phyloP scores from a whole-genome alignment of 2,113 vertebrate genomes.

The Mustelus asterias region DNA sequence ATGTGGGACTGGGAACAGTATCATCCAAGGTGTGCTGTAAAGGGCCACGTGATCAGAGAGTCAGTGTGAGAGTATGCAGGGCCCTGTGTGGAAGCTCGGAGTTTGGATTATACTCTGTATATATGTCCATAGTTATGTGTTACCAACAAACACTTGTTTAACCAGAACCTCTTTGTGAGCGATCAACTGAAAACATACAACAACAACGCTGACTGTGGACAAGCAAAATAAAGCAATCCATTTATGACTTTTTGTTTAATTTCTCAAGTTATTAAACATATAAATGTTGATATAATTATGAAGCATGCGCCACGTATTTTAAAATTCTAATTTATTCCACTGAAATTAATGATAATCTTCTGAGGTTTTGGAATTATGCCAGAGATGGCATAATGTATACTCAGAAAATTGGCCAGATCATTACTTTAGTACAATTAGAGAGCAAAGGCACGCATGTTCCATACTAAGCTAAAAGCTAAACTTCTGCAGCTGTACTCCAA shows the following conservation, averaged over 20 bases:
- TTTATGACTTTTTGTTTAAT: neutral
- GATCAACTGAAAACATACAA: neutral
- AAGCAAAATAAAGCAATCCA: neutral
- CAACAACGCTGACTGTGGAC: neutral
- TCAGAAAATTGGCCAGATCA: neutral
- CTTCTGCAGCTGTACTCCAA: neutral
- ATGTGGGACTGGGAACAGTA: too few relatives aligned
- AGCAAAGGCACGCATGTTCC: neutral
- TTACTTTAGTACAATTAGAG: neutral
- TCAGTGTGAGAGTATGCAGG: too few relatives aligned
- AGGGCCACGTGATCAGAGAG: too few relatives aligned
- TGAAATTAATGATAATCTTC: neutral
- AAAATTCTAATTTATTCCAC: neutral
- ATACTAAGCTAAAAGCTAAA: neutral
- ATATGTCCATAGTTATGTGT: too few relatives aligned
- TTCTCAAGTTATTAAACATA: neutral
- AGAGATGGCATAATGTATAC: too few relatives aligned
- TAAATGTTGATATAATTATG: neutral
- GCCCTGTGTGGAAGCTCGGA: too few relatives aligned
- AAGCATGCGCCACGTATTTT: neutral
- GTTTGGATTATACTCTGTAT: too few relatives aligned
- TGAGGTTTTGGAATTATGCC: neutral
- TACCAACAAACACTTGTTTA: too few relatives aligned
- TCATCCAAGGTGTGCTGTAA: too few relatives aligned
- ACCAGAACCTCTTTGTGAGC: too few relatives aligned